Evolutionary conservation across 2,888 invertebrate genomes (phyloP).

Genomic region (Rhopalosiphum nymphaeae): DNA sequence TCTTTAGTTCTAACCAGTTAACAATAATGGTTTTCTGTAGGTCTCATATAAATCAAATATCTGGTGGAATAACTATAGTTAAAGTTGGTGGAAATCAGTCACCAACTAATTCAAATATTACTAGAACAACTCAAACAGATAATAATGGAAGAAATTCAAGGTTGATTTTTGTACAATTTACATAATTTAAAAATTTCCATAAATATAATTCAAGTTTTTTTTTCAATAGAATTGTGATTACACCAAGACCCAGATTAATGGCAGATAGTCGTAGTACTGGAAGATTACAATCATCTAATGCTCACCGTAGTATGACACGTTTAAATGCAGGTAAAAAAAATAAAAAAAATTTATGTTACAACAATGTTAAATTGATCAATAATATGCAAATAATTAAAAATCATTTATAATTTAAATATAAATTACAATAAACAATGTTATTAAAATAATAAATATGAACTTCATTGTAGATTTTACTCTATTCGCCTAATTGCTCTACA

Average conservation of each 20-base stretch:
- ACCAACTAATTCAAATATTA: slow-evolving; percentile 57
- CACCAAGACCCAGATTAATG: slow-evolving; percentile 67
- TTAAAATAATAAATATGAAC: neutral
- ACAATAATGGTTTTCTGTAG: slow-evolving; percentile 67
- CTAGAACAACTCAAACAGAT: slow-evolving; percentile 54
- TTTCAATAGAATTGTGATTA: slow-evolving; percentile 67
- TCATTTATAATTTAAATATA: neutral
- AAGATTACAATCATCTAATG: slow-evolving; percentile 79
- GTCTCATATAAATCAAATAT: slow-evolving; percentile 79
- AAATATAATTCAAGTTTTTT: slow-evolving; percentile 17
- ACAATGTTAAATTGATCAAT: too few relatives aligned
- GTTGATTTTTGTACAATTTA: slow-evolving; percentile 34
- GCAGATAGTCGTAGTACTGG: slow-evolving; percentile 82
- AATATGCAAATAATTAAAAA: too few relatives aligned
- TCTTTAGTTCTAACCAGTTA: neutral
- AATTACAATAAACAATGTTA: neutral
- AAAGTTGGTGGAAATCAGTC: slow-evolving; percentile 72
- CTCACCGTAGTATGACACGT: slow-evolving; percentile 84
- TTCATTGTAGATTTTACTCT: neutral
- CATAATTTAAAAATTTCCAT: slow-evolving; percentile 15
- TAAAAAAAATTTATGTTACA: neutral
- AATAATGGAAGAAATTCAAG: slow-evolving; percentile 53
- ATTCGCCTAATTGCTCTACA: neutral
- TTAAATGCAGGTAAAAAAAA: slow-evolving; percentile 75
- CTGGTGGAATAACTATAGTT: slow-evolving; percentile 83